Percentiles rank a stretch among this genome's conserved stretches.
Conservation (phyloP, 2,888 invertebrate species). For the Clivina fossor region DNA sequence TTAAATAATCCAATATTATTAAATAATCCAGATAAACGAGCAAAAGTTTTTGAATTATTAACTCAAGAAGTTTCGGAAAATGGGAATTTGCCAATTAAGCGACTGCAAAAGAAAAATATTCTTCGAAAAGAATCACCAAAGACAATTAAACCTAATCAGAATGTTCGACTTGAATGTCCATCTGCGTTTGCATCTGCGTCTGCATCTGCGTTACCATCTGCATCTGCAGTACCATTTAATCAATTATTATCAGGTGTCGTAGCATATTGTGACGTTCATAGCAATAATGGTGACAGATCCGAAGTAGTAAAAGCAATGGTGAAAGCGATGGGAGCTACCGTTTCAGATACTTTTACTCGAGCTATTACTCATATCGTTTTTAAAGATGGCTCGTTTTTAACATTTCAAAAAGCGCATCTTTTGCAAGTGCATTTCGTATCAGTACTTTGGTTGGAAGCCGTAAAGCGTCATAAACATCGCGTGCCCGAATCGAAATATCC, state of each 20-base stretch:
- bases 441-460: conserved; percentile 66
- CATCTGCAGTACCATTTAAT: conserved; percentile 43
- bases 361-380: conserved; percentile 67
- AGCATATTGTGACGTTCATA: conserved; percentile 50
- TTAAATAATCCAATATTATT: conserved; percentile 42
- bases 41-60: conserved; percentile 45
- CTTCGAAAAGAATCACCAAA: conserved; percentile 34
- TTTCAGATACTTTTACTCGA: conserved; percentile 55
- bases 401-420: conserved; percentile 62
- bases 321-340: conserved; percentile 48
- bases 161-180: conserved; percentile 47
- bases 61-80: conserved; percentile 45
- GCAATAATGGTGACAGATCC: conserved; percentile 47
- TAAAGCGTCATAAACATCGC: conserved; percentile 43
- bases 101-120: conserved; percentile 17
- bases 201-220: too few relatives aligned
- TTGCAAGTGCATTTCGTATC: conserved; percentile 64
- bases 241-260: conserved; percentile 47
- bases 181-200: conserved; percentile 46
- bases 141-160: conserved; percentile 40
- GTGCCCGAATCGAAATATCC: conserved; percentile 49
- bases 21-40: conserved; percentile 46
- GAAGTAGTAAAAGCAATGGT: conserved; percentile 48
- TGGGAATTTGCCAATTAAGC: conserved; percentile 14
- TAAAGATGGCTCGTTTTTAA: conserved; percentile 64